Conservation (phyloP, 1,140 invertebrate species). For the Caenorhabditis briggsae region DNA sequence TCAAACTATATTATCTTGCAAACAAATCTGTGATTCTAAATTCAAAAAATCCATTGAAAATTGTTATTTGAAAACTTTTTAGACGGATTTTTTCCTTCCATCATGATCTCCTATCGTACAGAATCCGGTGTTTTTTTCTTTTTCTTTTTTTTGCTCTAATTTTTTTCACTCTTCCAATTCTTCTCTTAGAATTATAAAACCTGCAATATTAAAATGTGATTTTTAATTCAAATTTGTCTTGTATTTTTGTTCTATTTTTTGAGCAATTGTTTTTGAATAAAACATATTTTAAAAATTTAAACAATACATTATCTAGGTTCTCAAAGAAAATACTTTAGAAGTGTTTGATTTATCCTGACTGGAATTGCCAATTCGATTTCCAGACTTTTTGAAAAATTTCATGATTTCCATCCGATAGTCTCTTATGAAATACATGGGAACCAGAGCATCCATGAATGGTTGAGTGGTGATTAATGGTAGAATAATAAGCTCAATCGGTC, state of each 20-base stretch:
- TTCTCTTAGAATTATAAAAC: background rate
- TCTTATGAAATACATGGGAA: conserved; percentile 26
- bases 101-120: background rate
- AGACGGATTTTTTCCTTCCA: background rate
- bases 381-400: background rate
- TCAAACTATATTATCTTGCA: no score
- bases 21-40: no score
- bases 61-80: background rate
- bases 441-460: conserved; percentile 31
- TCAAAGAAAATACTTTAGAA: no score
- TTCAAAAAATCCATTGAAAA: background rate
- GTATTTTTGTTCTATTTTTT: background rate
- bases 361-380: no score
- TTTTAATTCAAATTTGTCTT: background rate
- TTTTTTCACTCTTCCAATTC: background rate
- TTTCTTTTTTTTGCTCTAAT: background rate
- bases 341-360: no score
- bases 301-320: no score
- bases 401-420: conserved; percentile 1
- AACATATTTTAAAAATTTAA: no score
- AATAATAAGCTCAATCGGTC: background rate
- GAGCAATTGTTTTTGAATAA: no score
- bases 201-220: conserved; percentile 39
- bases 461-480: background rate
- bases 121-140: background rate